A percentile compares a stretch with the other conserved stretches of the same genome.
These are phyloP conservation scores for Cavia porcellus DNA, from an alignment of 2,113 vertebrate species.

Conservation along the genomic window DNA sequence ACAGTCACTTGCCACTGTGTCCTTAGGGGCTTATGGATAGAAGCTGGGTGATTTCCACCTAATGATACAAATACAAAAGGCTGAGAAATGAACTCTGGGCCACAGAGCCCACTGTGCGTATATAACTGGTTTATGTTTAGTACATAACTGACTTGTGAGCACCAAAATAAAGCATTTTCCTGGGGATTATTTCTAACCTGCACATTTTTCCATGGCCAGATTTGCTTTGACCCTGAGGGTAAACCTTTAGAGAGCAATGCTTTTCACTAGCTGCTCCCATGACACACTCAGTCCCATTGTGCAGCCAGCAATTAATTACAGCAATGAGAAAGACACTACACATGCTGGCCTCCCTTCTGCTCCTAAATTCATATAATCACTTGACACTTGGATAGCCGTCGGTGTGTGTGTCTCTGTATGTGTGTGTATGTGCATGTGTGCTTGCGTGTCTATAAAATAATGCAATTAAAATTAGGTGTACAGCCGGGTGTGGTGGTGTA, in stretches of 20 bases:
- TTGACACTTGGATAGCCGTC: background rate
- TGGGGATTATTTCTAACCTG: slow-evolving; percentile 54
- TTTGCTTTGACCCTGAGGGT: slow-evolving; percentile 48
- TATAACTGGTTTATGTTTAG: background rate
- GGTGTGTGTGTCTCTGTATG: background rate
- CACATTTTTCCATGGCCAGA: background rate
- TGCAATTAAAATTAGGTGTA: background rate
- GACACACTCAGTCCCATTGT: background rate
- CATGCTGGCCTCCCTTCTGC: slow-evolving; percentile 41
- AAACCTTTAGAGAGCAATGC: slow-evolving; percentile 16
- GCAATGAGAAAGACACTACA: slow-evolving; percentile 46
- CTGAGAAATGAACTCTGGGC: slow-evolving; percentile 12
- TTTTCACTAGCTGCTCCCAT: background rate
- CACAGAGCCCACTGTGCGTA: background rate
- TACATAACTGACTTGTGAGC: slow-evolving; percentile 15
- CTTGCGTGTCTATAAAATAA: background rate
- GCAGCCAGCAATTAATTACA: slow-evolving; percentile 34
- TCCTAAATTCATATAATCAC: slow-evolving; percentile 40
- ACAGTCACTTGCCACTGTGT: slow-evolving; percentile 29
- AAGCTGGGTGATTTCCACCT: slow-evolving; percentile 36
- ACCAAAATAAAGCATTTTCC: slow-evolving; percentile 62
- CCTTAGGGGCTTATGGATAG: slow-evolving; percentile 4
- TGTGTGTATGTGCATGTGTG: background rate
- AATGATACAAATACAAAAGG: slow-evolving; percentile 58
- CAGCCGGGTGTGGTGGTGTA: no score